Evolutionary conservation across 2,888 invertebrate genomes (phyloP), one percentile per base, ranked within the genome.

Genomic region (Oscheius sp.): DNA sequence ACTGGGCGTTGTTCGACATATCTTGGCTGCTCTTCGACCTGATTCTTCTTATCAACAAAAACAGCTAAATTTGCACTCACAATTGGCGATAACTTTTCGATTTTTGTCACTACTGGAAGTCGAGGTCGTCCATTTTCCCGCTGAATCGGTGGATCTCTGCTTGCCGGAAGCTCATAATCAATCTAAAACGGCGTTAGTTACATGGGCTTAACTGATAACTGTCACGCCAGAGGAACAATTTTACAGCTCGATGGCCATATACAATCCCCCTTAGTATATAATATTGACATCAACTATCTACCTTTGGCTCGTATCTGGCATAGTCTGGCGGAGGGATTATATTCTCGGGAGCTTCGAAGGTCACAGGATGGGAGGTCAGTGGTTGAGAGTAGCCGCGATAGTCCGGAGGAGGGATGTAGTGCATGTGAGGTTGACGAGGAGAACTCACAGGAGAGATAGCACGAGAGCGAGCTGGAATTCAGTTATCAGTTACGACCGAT

Each of bases 281-380:
- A n/a, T n/a, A n/a, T n/a, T n/a, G 4, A 3, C 6, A 12, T 0
- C 20, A 3, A n/a, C 4, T 15, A 12, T 31, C n/a, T n/a, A 52
- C 61, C 42, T 61, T 20, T 8, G 61, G 61, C 27, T 61, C 61
- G 29, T 61, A 61, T 42, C 61, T 25, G 42, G 61, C 55, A 66
- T 66, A 66, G 31, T 66, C 66, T 15, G 66, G 66, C 10, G 66
- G 53, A 25, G 66, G 66, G 20, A 66, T 66, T 17, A 66, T 55
- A 55, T 66, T 53, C 27, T 46, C 45, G 20, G 66, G 66, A 20
- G 57, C 66, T n/a, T 23, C 61, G 42, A 61, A 61, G 61, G 45
- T 45, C 61, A 31, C 17, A 25, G 61, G 29, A 25, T 42, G 12
- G 17, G 25, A 10, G 42, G 29, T 31, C n/a, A n/a, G n/a, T 6